Evolutionary conservation across 2,113 vertebrate genomes (phyloP).

Genomic region (human (Homo sapiens)): DNA sequence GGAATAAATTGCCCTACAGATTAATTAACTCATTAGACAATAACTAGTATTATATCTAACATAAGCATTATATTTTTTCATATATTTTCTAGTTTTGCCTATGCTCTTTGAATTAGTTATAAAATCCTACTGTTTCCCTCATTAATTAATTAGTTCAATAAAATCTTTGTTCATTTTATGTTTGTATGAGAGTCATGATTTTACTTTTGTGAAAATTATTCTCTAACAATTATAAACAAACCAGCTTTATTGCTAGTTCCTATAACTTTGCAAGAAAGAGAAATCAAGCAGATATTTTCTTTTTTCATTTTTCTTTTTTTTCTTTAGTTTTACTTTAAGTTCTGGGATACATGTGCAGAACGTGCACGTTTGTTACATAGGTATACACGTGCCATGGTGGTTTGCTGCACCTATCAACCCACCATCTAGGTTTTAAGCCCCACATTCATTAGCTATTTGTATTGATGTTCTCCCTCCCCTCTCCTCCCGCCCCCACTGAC

Average conservation of each 20-base stretch:
- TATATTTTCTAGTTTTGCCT: neutral
- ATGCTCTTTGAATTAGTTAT: neutral
- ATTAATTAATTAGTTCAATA: neutral
- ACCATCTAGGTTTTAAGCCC: too few species aligned
- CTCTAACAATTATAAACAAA: neutral
- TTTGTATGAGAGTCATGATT: neutral
- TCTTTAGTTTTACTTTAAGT: too few species aligned
- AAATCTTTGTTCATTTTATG: neutral
- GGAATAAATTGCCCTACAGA: neutral
- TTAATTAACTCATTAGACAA: too few species aligned
- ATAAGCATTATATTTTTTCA: neutral
- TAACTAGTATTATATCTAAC: neutral
- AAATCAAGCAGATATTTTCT: neutral
- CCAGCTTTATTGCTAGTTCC: neutral
- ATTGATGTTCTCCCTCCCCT: too few species aligned
- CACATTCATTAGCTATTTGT: too few species aligned
- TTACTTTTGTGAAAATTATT: neutral
- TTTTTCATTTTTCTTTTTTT: neutral
- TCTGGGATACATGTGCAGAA: too few species aligned
- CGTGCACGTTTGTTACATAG: too few species aligned
- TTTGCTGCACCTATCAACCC: too few species aligned
- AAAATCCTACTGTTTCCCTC: neutral
- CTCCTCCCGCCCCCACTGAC: too few species aligned
- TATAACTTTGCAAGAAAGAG: neutral
- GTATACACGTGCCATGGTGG: too few species aligned